Evolutionary conservation across 2,113 vertebrate genomes (phyloP), one percentile per base, ranked within the genome.

Genomic region (Boulengeromyrus knoepffleri): DNA sequence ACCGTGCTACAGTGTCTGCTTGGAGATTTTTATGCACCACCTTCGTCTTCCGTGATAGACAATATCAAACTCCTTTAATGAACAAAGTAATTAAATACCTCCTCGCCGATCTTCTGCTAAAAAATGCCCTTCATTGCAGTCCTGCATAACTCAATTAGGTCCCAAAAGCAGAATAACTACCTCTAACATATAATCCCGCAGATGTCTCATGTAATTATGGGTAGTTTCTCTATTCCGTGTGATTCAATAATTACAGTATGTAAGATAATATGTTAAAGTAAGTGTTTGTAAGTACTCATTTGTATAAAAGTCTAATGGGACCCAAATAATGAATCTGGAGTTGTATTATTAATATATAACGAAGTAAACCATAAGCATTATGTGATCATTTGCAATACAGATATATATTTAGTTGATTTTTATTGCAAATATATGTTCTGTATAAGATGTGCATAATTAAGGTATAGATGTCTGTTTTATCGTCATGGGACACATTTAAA

Each of bases 251-350:
- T 85, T 85, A 85, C 42, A 24, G 45, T n/a, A 85, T 47, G 47
- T 85, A 85, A 85, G 83, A 85, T 85, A 85, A 85, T 85, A 85
- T 21, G 21, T 85, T 85, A 46, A 85, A 85, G 74, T 80, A 42
- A 24, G 9, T 47, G 45, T 85, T 85, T 85, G 83, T n/a, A 46
- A 46, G 83, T 85, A 47, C 45, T 47, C 39, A 85, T 85, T 85
- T 85, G 19, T 84, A 46, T 47, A 84, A 84, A 84, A 84, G 80
- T 84, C 39, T 47, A 84, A 85, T 85, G 39, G 21, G 45, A 47
- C 19, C 39, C 45, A 85, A 46, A 46, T 85, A 3, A 47, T 15
- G 8, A 85, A 45, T 46, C 6, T 85, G 19, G 42, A 21, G 45
- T 85, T 45, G 9, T 47, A 7, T 24, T 85, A 85, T 85, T 85